phyloP scores from a whole-genome alignment of 2,888 invertebrate genomes.

The Cephus spinipes region DNA sequence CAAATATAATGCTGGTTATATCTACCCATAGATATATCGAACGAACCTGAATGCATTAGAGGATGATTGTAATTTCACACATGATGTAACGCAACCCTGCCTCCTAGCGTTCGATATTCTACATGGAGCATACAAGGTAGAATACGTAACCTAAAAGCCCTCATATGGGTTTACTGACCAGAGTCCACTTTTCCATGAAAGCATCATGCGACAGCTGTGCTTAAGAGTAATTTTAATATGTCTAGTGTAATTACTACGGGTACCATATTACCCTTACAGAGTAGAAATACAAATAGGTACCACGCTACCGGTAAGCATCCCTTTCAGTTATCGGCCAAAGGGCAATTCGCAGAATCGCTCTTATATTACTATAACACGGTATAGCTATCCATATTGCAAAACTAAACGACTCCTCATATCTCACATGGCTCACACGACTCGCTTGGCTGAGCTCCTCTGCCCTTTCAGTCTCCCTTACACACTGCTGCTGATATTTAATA shows the following conservation, averaged over 20 bases:
- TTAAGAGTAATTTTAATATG: not conserved
- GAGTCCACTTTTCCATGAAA: not conserved
- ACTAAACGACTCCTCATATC: not conserved
- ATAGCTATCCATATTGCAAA: not conserved
- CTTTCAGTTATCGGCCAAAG: not conserved
- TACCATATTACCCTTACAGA: not conserved
- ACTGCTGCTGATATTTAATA: conserved; percentile 30
- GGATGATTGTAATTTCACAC: conserved; percentile 61
- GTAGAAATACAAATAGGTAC: not conserved
- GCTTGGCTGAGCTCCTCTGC: not conserved
- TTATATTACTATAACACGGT: not conserved
- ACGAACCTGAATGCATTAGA: conserved; percentile 12
- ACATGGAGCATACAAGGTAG: not conserved
- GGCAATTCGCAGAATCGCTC: not conserved
- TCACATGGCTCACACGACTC: not conserved
- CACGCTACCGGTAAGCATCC: not conserved
- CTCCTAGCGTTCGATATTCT: conserved; percentile 11
- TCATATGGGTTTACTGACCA: not conserved
- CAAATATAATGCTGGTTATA: not conserved
- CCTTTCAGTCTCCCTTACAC: conserved; percentile 4
- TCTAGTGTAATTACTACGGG: not conserved
- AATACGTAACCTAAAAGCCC: not conserved
- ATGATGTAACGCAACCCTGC: conserved; percentile 47
- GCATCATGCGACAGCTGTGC: not conserved
- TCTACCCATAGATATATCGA: not conserved